Base-by-base conservation (phyloP, 2,888 invertebrate species). In the Pseudolycoriella hygida region DNA sequence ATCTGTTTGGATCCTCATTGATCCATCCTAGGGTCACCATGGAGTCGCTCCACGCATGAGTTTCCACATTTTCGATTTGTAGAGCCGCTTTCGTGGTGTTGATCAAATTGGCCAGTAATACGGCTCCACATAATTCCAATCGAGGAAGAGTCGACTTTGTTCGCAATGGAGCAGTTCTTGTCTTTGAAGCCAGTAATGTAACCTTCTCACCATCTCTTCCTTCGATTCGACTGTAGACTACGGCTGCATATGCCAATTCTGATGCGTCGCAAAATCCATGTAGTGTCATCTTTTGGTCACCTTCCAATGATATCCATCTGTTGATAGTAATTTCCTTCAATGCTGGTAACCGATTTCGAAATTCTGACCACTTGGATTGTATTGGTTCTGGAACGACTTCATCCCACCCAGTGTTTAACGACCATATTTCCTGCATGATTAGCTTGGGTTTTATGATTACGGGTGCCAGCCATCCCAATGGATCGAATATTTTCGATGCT, bases 401-500 rank as follows among this genome's bases (percentile, higher is more conserved):
- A n/a, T 42, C 32, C 32, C 32, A 42, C 49, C 50, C 52, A 52
- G 31, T 44, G 30, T 32, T 14, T 12, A 34, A 45, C 40, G 1
- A 15, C 6, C 6, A 32, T 14, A 12, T 14, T 12, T 48, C 42
- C 30, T 51, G 48, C 32, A 52, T 45, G 1, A 51, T 25, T 5
- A 48, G 47, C 43, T 51, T 50, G 1, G 37, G 48, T n/a, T 14
- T 42, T 5, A 51, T 45, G 3, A 47, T 42, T 1, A 50, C 18
- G 15, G 51, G 51, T 11, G 48, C 43, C 3, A 52, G 34, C n/a
- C 48, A 42, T 1, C 50, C 50, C 34, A 47, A 30, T 2, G 52
- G 51, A 34, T 51, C 50, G 30, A 47, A 52, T 17, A 52, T 15
- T 2, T 25, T 46, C 3, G 49, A 32, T 1, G 48, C 12, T 12